Conservation (phyloP, 2,113 vertebrate genomes). For the Ellobius talpinus region DNA sequence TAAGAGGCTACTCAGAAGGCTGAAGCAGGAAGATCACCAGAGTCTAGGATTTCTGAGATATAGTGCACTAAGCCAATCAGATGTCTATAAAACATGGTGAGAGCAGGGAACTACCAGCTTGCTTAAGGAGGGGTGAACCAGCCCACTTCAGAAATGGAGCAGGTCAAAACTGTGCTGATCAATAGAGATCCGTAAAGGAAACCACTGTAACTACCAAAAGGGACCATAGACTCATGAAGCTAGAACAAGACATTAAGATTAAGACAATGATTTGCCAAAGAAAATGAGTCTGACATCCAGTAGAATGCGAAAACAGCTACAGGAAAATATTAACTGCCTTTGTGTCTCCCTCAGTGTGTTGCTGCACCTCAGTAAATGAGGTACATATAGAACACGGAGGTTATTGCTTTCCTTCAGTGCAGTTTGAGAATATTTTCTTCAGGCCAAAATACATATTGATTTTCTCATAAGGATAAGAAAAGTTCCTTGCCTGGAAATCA, state of each 20-base stretch:
- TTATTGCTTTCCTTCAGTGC: constrained; percentile 10
- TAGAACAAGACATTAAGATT: background rate
- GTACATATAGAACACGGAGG: constrained; percentile 5
- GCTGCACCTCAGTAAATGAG: background rate
- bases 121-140: background rate
- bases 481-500: constrained; percentile 48
- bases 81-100: background rate
- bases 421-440: constrained; percentile 57
- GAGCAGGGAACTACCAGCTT: background rate
- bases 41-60: background rate
- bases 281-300: background rate
- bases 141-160: constrained; percentile 5
- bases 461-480: constrained; percentile 52
- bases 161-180: no score
- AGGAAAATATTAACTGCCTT: background rate
- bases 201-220: background rate
- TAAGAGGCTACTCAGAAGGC: background rate
- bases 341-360: background rate
- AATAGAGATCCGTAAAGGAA: background rate
- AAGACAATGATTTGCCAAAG: background rate
- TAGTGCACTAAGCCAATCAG: background rate
- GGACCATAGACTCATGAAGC: background rate
- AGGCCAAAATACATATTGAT: constrained; percentile 55
- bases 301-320: background rate
- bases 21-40: background rate